A percentile compares a stretch with the other conserved stretches of the same genome.
These are phyloP conservation scores for Notospermus geniculatus DNA, from an alignment of 1,140 invertebrate genomes.

Conservation along the genomic window DNA sequence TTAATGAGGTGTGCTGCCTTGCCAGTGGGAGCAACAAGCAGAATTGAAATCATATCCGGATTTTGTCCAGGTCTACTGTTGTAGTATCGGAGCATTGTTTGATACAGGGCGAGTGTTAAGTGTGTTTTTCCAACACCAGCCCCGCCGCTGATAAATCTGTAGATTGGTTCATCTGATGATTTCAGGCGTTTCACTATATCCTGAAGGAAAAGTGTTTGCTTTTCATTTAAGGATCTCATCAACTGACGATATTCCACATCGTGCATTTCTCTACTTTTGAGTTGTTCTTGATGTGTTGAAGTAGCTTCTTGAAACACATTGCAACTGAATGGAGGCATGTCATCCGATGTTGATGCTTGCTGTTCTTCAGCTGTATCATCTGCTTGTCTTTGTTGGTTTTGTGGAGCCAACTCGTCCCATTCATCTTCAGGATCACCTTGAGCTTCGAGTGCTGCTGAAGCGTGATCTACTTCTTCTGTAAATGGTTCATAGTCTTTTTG, in stretches of 20 bases:
- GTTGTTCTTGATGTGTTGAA: neutral
- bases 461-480: neutral
- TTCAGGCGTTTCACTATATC: neutral
- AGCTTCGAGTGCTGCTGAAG: neutral
- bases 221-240: neutral
- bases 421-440: neutral
- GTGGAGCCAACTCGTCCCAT: neutral
- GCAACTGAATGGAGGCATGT: too few relatives aligned
- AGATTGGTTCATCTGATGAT: neutral
- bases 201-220: neutral
- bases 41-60: neutral
- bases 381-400: neutral
- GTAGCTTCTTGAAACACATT: neutral
- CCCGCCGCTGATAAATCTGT: neutral
- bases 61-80: neutral
- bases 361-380: too few relatives aligned
- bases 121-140: slow-evolving; percentile 7
- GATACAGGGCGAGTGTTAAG: slow-evolving; percentile 16
- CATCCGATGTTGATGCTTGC: neutral
- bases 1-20: neutral
- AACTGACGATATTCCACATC: slow-evolving; percentile 9
- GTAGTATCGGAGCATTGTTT: neutral
- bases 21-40: neutral
- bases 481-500: neutral
- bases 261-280: slow-evolving; percentile 22